phyloP scores from a whole-genome alignment of 2,888 invertebrate species.

The Cheilosia impressa region DNA sequence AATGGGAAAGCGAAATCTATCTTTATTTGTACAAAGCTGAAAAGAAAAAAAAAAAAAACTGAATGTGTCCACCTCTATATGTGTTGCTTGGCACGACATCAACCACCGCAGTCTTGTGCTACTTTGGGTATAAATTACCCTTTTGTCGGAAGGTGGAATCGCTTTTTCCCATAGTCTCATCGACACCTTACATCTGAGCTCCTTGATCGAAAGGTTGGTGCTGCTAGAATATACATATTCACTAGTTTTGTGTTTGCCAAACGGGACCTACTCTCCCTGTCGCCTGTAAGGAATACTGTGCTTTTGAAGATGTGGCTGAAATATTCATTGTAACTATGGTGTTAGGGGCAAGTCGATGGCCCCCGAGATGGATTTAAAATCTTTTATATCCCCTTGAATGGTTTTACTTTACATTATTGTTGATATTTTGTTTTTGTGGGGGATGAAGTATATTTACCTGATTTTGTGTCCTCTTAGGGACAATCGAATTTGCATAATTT shows the following conservation, averaged over 20 bases:
- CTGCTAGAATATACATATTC: background rate
- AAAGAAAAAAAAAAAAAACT: background rate
- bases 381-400: background rate
- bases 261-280: background rate
- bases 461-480: conserved; percentile 1
- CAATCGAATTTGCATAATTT: conserved; percentile 32
- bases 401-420: conserved; percentile 14
- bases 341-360: background rate
- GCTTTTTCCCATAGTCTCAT: conserved; percentile 8
- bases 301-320: conserved; percentile 24
- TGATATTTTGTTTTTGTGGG: conserved; percentile 28
- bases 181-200: background rate
- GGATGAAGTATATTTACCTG: conserved; percentile 25
- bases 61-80: background rate
- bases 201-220: background rate
- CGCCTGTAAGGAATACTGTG: conserved; percentile 11
- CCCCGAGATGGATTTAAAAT: conserved; percentile 6
- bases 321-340: conserved; percentile 32
- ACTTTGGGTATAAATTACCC: conserved; percentile 31
- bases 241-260: background rate
- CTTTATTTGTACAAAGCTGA: background rate
- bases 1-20: conserved; percentile 1
- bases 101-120: background rate
- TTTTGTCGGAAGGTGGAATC: conserved; percentile 27
- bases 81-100: background rate